phyloP scores from a whole-genome alignment of 2,113 vertebrate genomes.

The Carassius gibelio region DNA sequence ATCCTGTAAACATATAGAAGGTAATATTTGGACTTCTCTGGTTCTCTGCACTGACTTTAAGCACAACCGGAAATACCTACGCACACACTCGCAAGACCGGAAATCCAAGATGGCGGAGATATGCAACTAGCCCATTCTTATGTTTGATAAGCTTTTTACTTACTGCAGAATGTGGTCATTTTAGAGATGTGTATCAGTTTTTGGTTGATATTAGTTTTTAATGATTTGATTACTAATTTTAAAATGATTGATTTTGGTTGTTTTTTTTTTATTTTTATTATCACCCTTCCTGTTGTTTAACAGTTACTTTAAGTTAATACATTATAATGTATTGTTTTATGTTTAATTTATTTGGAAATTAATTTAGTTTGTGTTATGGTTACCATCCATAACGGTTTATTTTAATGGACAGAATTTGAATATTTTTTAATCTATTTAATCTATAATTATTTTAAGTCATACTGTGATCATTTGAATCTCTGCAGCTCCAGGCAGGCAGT shows the following conservation, averaged over 20 bases:
- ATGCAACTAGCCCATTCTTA: too few species aligned
- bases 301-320: neutral
- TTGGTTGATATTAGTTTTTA: neutral
- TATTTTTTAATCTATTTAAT: neutral
- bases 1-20: too few species aligned
- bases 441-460: neutral
- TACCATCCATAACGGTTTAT: neutral
- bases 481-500: slow-evolving; percentile 82
- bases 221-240: too few species aligned
- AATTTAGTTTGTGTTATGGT: neutral
- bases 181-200: neutral
- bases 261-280: too few species aligned
- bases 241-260: too few species aligned
- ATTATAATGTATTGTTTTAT: too few species aligned
- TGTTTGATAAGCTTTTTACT: neutral
- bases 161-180: neutral
- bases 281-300: neutral
- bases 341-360: neutral
- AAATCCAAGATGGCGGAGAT: too few species aligned
- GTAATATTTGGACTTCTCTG: too few species aligned
- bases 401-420: neutral
- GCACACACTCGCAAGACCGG: too few species aligned
- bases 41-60: too few species aligned
- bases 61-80: too few species aligned
- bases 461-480: slow-evolving; percentile 1